phyloP scores from a whole-genome alignment of 2,797 vertebrate genomes.

The Harpagifer antarcticus region DNA sequence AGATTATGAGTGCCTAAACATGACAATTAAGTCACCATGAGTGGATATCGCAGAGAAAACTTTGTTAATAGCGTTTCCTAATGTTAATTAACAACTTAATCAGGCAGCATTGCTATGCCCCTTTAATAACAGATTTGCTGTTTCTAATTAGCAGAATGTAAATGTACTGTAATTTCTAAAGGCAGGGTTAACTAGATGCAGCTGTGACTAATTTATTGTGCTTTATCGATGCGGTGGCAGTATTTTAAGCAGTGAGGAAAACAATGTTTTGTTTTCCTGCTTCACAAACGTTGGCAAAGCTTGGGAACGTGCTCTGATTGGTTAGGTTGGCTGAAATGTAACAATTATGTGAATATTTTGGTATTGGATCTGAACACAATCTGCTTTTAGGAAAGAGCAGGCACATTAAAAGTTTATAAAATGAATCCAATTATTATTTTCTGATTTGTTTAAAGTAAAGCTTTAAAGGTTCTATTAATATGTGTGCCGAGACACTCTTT shows the following conservation, averaged over 20 bases:
- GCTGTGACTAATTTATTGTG: neutral
- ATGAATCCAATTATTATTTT: neutral
- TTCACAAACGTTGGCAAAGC: neutral
- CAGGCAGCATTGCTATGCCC: neutral
- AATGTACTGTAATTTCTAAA: neutral
- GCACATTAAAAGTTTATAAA: neutral
- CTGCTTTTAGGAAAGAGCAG: neutral
- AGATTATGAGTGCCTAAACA: too few relatives aligned
- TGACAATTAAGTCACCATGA: too few relatives aligned
- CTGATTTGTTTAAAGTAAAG: neutral
- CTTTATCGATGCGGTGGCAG: neutral
- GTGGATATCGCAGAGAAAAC: neutral
- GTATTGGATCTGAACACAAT: neutral
- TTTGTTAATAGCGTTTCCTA: neutral
- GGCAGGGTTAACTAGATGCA: neutral
- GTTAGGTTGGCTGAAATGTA: neutral
- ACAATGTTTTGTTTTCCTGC: neutral
- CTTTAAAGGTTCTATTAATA: neutral
- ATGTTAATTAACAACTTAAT: neutral
- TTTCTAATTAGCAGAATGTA: neutral
- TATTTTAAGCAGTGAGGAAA: neutral
- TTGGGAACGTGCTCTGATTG: neutral
- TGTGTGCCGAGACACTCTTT: neutral
- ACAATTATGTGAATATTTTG: neutral
- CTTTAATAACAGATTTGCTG: neutral